phyloP scores from a whole-genome alignment of 2,888 invertebrate genomes.

The Cantharis rufa region DNA sequence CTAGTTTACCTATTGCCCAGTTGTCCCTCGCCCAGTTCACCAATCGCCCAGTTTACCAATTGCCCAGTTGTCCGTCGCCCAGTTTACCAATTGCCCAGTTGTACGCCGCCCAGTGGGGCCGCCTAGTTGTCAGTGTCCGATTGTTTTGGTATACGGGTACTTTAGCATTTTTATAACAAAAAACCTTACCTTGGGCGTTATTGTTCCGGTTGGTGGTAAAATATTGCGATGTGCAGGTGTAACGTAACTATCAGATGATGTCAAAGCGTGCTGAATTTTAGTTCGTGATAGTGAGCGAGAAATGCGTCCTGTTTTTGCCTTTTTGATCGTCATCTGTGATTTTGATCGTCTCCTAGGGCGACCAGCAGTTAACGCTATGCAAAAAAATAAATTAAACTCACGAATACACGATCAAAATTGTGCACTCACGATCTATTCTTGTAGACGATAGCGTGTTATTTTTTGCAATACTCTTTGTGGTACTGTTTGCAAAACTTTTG shows the following conservation, averaged over 20 bases:
- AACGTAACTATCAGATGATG: conserved; percentile 7
- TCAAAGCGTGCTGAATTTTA: conserved; percentile 15
- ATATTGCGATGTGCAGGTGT: conserved; percentile 36
- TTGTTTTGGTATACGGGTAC: too few relatives aligned
- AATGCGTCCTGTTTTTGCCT: conserved; percentile 11
- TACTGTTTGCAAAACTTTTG: background rate
- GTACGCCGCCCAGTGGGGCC: too few relatives aligned
- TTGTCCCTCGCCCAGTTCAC: too few relatives aligned
- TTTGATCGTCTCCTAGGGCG: background rate
- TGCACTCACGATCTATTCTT: conserved; percentile 27
- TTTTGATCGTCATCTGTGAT: background rate
- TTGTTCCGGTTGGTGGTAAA: conserved; percentile 37
- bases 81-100: too few relatives aligned
- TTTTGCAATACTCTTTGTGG: background rate
- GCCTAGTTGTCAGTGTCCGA: too few relatives aligned
- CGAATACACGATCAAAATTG: background rate
- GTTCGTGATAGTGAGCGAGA: conserved; percentile 40
- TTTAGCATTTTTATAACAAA: background rate
- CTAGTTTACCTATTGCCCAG: too few relatives aligned
- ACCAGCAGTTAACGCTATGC: background rate
- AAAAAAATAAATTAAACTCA: background rate
- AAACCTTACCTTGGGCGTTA: conserved; percentile 48
- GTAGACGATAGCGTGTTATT: background rate
- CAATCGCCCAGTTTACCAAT: too few relatives aligned
- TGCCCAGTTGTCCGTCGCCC: too few relatives aligned